Evolutionary conservation across 2,113 vertebrate species (phyloP), one percentile per base, ranked within the genome.

Genomic region (Gallinago jamesoni): DNA sequence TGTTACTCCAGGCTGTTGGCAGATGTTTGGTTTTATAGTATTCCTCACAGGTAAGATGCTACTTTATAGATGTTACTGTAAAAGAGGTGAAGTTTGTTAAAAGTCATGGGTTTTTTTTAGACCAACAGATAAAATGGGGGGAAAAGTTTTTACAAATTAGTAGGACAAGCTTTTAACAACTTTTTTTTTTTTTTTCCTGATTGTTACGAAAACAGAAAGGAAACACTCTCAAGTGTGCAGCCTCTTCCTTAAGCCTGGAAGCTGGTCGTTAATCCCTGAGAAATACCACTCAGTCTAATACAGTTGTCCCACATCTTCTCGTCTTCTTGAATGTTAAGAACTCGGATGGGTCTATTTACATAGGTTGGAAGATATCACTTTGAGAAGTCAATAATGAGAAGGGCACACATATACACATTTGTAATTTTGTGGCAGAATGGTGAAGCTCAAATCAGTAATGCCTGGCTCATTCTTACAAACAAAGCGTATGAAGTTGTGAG

Each of bases 401-500:
- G 31, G 43, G 13, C 24, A 2, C 0, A 2, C 4, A 1, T 9
- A 28, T 27, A n/a, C 39, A 81, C 20, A 18, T 59, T 85, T 10
- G 37, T 72, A 62, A n/a, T 66, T 81, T 90, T 92, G 59, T 93
- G 89, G 95, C 62, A 78, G 48, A 73, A 84, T 67, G n/a, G 50
- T 84, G 90, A 92, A 75, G 48, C 35, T 57, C 92, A 94, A 97
- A 56, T 97, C 95, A 89, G 67, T 84, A 55, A 83, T 64, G 78
- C 57, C 53, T 93, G 76, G 93, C 45, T 97, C 82, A 55, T 67
- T 47, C 19, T 18, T 57, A 79, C 52, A 79, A 92, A 87, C 77
- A 74, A 88, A 95, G 79, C 56, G 72, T 91, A 47, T 66, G 35
- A 39, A 27, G 39, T 56, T 76, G 88, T 68, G 73, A 41, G 55